These are phyloP conservation scores for Epinotia nisella DNA, from an alignment of 2,888 invertebrate species.

Conservation along the genomic window DNA sequence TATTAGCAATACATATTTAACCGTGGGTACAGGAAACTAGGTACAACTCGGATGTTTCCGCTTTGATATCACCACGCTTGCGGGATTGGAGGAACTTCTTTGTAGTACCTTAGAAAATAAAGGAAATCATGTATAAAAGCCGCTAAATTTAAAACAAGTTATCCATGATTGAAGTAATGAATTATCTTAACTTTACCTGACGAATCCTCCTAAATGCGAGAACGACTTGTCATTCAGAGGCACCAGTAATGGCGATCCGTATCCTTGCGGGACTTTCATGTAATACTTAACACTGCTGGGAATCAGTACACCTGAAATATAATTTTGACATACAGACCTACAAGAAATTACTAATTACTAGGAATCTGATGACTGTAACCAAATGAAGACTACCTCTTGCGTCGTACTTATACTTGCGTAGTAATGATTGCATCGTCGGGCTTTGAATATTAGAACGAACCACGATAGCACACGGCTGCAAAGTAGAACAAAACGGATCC, in stretches of 20 bases:
- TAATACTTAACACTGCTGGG: constrained; percentile 78
- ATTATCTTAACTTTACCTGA: constrained; percentile 60
- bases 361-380: neutral
- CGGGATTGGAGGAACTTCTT: constrained; percentile 79
- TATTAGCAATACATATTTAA: neutral
- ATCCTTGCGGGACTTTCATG: constrained; percentile 69
- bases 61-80: constrained; percentile 61
- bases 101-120: constrained; percentile 70
- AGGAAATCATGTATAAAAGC: neutral
- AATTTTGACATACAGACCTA: constrained; percentile 31
- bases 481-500: constrained; percentile 47
- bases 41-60: neutral
- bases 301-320: constrained; percentile 67
- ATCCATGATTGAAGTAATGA: neutral
- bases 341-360: neutral
- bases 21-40: neutral
- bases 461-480: constrained; percentile 73
- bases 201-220: constrained; percentile 75
- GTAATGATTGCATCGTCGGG: constrained; percentile 69
- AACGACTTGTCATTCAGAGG: constrained; percentile 74
- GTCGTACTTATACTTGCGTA: constrained; percentile 77
- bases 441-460: constrained; percentile 72
- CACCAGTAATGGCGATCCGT: constrained; percentile 62
- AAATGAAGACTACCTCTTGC: constrained; percentile 62
- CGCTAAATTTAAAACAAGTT: neutral